phyloP scores from a whole-genome alignment of 2,888 invertebrate genomes.

The Pachycephus smyrnensis region DNA sequence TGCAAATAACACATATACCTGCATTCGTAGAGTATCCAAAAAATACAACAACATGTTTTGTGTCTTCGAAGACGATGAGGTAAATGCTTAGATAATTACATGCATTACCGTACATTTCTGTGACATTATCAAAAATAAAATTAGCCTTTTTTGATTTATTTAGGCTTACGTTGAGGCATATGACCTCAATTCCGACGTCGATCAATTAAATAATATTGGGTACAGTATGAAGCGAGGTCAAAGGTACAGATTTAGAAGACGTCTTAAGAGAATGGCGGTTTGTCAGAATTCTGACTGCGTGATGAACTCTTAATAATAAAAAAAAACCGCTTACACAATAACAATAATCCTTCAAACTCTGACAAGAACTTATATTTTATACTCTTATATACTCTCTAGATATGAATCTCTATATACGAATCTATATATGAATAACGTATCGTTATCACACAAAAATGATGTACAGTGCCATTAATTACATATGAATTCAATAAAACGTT shows the following conservation, averaged over 20 bases:
- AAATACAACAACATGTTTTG: constrained; percentile 74
- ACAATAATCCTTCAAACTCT: not conserved
- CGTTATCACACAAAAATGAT: not conserved
- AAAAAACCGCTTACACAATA: not conserved
- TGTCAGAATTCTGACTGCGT: constrained; percentile 45
- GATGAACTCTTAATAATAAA: constrained; percentile 3
- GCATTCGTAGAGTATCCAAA: constrained; percentile 76
- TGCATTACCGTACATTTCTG: not conserved
- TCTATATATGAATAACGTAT: not conserved
- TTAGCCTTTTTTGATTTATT: constrained; percentile 44
- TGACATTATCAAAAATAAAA: not conserved
- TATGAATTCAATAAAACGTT: not conserved
- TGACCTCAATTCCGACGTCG: constrained; percentile 77
- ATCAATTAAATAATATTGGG: constrained; percentile 77
- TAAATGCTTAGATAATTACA: constrained; percentile 46
- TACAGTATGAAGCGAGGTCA: constrained; percentile 41
- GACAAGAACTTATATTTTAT: not conserved
- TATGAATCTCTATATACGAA: not conserved
- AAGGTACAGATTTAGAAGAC: constrained; percentile 46
- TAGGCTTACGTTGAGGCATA: constrained; percentile 84
- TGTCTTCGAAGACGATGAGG: constrained; percentile 72
- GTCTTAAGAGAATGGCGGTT: constrained; percentile 43
- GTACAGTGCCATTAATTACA: not conserved
- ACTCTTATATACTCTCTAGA: not conserved
- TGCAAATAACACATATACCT: constrained; percentile 85